phyloP scores from a whole-genome alignment of 2,888 invertebrate genomes.

The Aporophyla nigra region DNA sequence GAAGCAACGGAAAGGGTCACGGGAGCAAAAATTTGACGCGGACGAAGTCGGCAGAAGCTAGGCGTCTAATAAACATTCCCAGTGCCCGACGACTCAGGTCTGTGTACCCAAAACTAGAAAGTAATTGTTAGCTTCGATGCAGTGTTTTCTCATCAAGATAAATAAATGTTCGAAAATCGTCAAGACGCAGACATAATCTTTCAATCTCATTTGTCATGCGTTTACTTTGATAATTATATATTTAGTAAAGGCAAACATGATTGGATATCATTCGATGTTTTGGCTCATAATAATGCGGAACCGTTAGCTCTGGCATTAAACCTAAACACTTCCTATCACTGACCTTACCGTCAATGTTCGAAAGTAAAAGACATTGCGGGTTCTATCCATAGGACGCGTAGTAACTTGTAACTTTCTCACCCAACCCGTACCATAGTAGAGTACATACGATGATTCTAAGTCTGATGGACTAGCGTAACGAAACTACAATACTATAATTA shows the following conservation, averaged over 20 bases:
- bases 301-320: background rate
- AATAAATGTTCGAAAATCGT: background rate
- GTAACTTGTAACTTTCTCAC: background rate
- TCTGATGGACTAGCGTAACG: background rate
- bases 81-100: background rate
- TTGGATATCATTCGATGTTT: background rate
- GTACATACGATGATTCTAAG: background rate
- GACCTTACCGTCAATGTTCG: background rate
- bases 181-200: background rate
- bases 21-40: no score
- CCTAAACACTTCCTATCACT: constrained; percentile 1
- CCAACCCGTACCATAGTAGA: background rate
- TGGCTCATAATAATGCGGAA: background rate
- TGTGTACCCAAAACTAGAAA: background rate
- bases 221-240: background rate
- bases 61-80: background rate
- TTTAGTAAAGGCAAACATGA: background rate
- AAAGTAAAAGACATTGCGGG: background rate
- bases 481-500: background rate
- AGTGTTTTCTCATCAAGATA: background rate
- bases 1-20: no score
- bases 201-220: background rate
- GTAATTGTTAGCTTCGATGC: background rate
- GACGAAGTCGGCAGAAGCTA: no score
- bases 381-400: background rate